Evolutionary conservation across 2,888 invertebrate genomes (phyloP).

Genomic region (Polymixis flavicincta): DNA sequence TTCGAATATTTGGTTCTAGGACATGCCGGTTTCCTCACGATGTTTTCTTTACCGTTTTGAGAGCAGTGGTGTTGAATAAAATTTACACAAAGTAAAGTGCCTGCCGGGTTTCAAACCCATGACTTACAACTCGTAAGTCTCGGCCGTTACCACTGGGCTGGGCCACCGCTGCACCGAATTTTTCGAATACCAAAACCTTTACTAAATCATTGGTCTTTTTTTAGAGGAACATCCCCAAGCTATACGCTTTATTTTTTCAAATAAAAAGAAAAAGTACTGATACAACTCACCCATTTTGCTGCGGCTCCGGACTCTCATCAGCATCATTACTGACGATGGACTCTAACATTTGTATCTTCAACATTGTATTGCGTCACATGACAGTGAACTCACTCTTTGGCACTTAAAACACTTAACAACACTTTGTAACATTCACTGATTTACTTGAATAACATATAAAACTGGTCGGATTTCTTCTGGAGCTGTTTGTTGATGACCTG

Average conservation of each 20-base stretch:
- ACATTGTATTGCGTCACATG: slow-evolving; percentile 90
- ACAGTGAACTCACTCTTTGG: slow-evolving; percentile 73
- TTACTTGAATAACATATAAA: slow-evolving; percentile 18
- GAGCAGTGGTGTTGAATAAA: no score
- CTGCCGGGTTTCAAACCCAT: no score
- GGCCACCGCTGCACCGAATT: no score
- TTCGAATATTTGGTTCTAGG: no score
- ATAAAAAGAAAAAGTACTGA: background rate
- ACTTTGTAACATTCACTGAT: slow-evolving; percentile 58
- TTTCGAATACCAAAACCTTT: no score
- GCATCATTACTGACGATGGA: slow-evolving; percentile 93
- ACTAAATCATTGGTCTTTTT: background rate
- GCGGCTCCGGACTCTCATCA: slow-evolving; percentile 85
- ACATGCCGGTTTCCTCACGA: no score
- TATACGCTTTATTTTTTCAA: background rate
- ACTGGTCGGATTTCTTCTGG: slow-evolving; percentile 39
- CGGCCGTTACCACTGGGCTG: no score
- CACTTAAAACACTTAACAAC: slow-evolving; percentile 63
- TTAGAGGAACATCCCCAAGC: background rate
- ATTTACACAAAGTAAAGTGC: no score
- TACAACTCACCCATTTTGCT: slow-evolving; percentile 83
- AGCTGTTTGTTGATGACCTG: slow-evolving; percentile 70
- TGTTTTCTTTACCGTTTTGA: no score
- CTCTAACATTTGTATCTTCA: slow-evolving; percentile 95
- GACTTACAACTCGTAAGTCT: no score